Evolutionary conservation across 2,888 invertebrate genomes (phyloP).

Genomic region (Calameuta filiformis): DNA sequence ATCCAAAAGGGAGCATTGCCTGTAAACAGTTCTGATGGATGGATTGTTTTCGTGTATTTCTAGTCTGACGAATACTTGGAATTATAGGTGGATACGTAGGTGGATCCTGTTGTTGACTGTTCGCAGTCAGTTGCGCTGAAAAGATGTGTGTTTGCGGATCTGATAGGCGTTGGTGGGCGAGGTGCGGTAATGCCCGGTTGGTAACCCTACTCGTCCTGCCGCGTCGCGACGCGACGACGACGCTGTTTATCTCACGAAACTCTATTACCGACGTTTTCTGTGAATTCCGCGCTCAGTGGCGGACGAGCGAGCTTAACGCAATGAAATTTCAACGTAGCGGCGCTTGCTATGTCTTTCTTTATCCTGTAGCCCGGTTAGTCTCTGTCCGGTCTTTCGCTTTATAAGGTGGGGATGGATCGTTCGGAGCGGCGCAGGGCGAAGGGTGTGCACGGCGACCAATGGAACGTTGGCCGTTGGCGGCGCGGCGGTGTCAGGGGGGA

Average conservation of each 20-base stretch:
- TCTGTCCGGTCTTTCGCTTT: constrained; percentile 5
- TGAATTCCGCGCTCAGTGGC: constrained; percentile 38
- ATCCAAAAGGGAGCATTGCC: neutral
- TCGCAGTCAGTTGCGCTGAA: constrained; percentile 10
- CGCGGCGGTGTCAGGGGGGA: constrained; percentile 25
- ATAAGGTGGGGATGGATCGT: neutral
- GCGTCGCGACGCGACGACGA: constrained; percentile 9
- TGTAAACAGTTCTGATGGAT: constrained; percentile 40
- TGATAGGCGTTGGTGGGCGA: neutral
- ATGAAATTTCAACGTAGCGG: constrained; percentile 59
- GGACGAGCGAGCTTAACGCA: constrained; percentile 50
- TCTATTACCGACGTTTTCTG: constrained; percentile 60
- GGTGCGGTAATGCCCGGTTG: constrained; percentile 27
- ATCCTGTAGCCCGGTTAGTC: neutral
- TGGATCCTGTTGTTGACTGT: constrained; percentile 29
- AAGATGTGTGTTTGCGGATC: neutral
- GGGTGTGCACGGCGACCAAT: constrained; percentile 11
- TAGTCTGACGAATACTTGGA: constrained; percentile 25
- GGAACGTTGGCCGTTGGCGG: neutral
- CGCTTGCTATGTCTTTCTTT: constrained; percentile 31
- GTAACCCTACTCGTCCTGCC: constrained; percentile 30
- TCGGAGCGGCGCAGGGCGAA: neutral
- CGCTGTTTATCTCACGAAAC: constrained; percentile 58
- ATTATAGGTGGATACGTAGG: neutral
- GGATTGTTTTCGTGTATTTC: constrained; percentile 53